Base-by-base conservation (phyloP, 1,140 invertebrate genomes). In the Meloidogyne chitwoodi region DNA sequence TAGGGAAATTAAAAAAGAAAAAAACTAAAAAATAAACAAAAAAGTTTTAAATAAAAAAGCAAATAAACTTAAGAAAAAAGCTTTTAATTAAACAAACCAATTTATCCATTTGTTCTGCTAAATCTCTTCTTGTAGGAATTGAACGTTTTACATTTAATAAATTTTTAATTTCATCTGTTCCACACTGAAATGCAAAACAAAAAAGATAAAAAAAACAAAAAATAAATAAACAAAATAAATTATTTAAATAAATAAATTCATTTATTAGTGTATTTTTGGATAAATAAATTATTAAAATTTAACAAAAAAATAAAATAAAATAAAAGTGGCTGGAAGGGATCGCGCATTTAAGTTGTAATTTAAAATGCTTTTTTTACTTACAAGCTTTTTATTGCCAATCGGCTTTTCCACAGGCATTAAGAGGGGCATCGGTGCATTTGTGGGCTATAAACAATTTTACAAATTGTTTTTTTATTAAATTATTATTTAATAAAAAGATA, bases 21-120 rank as follows among this genome's bases (percentile, higher is more conserved):
- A n/a, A n/a, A n/a, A 41, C 16, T 34, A 34, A 34, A 34, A 34
- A 34, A 34, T 34, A 34, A 34, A 56, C n/a, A 19, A 14, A 16
- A 56, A 56, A 56, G 48, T 16, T 38, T 38, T 38, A 56, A 56
- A 8, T 6, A 56, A 56, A 56, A 56, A 8, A 8, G n/a, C 4
- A 56, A 56, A 19, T 56, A 8, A 56, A 56, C n/a, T n/a, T n/a
- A n/a, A 56, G 6, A n/a, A n/a, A 14, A 56, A 48, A 48, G 16
- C 16, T 4, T 4, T 19, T 3, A 48, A 48, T 4, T 16, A 48
- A 75, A 41, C 74, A 29, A 79, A 81, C 77, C 79, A 83, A 74
- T 78, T 76, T 80, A 34, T 83, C 70, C 70, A 83, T 69, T 63
- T 83, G 83, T 75, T 79, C 81, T n/a, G 73, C 75, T 6, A 80